phyloP scores from a whole-genome alignment of 2,888 invertebrate species.

The Agrochola lychnidis region DNA sequence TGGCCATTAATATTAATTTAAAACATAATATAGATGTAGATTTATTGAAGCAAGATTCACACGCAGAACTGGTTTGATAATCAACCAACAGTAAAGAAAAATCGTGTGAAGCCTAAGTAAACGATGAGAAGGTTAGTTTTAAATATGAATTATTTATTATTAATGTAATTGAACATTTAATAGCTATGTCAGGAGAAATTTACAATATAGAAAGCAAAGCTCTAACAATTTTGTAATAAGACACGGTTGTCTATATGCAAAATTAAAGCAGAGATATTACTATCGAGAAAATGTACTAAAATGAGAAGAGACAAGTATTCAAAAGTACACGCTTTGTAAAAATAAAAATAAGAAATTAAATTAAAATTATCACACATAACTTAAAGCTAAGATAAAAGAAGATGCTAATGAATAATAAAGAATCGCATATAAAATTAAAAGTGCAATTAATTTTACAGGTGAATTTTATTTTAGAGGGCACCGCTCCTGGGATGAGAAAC shows the following conservation, averaged over 20 bases:
- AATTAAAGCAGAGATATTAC: background rate
- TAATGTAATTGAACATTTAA: background rate
- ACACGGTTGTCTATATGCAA: background rate
- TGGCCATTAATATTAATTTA: slow-evolving; percentile 16
- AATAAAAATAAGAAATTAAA: slow-evolving; percentile 23
- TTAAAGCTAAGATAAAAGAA: slow-evolving; percentile 38
- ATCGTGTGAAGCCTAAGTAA: background rate
- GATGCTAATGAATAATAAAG: slow-evolving; percentile 37
- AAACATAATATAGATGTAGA: background rate
- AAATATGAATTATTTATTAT: background rate
- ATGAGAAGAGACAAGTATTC: background rate
- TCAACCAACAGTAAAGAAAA: background rate
- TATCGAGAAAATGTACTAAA: background rate
- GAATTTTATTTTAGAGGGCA: slow-evolving; percentile 53
- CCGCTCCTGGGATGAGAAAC: slow-evolving; percentile 49
- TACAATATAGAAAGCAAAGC: background rate
- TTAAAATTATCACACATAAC: slow-evolving; percentile 45
- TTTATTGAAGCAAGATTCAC: slow-evolving; percentile 15
- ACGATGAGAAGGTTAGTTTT: background rate
- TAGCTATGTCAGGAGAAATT: background rate
- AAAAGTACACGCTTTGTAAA: slow-evolving; percentile 4
- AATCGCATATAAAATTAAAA: slow-evolving; percentile 43
- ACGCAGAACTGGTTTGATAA: background rate
- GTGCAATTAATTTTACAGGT: slow-evolving; percentile 56
- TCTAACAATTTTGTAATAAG: background rate